phyloP scores from a whole-genome alignment of 2,888 invertebrate genomes.

The Phasia obesa region DNA sequence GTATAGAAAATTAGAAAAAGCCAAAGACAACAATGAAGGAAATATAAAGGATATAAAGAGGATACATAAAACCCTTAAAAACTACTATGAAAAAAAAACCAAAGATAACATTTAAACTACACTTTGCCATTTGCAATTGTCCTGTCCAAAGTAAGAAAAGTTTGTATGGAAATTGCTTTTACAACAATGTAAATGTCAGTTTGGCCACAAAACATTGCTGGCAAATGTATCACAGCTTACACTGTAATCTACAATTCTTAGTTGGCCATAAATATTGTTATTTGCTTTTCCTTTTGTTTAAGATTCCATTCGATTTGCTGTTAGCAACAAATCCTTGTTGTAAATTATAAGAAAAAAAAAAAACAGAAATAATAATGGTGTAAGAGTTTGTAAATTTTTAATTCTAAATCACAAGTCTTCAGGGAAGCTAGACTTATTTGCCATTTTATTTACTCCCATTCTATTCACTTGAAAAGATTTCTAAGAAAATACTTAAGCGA shows the following conservation, averaged over 20 bases:
- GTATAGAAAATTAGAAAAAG: constrained; percentile 1
- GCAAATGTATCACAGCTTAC: constrained; percentile 54
- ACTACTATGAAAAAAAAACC: background rate
- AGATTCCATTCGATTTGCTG: background rate
- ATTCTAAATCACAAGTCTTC: constrained; percentile 54
- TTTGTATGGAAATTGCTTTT: constrained; percentile 29
- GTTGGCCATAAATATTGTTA: constrained; percentile 60
- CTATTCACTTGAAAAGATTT: background rate
- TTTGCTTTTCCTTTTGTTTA: constrained; percentile 28
- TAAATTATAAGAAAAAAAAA: constrained; percentile 1
- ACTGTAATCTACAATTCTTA: constrained; percentile 59
- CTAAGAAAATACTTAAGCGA: constrained; percentile 4
- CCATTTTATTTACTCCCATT: constrained; percentile 22
- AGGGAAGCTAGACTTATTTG: constrained; percentile 28
- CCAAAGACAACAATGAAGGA: constrained; percentile 4
- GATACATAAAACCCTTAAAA: constrained; percentile 15
- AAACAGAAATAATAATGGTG: constrained; percentile 5
- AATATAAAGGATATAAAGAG: constrained; percentile 20
- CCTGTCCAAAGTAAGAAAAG: constrained; percentile 25
- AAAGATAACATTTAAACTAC: background rate
- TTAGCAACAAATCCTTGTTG: background rate
- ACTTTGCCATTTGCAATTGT: constrained; percentile 24
- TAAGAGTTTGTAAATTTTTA: constrained; percentile 53
- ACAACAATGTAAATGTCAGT: constrained; percentile 64
- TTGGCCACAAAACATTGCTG: constrained; percentile 63